Percentiles rank a stretch among this genome's conserved stretches.
Evolutionary conservation across 2,888 invertebrate genomes (phyloP).

Genomic region (Luperina testacea): DNA sequence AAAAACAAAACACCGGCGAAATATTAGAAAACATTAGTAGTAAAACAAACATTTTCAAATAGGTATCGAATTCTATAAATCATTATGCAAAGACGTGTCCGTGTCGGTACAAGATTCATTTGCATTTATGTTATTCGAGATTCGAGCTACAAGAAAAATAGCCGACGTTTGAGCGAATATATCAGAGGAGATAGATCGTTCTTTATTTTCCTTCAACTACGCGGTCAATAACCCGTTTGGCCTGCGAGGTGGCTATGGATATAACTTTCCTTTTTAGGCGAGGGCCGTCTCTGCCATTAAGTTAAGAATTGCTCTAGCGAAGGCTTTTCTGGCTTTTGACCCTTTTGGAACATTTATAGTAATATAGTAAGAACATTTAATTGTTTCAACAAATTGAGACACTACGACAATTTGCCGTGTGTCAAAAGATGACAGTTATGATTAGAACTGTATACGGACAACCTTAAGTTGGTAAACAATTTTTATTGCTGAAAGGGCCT

Average conservation of each 20-base stretch:
- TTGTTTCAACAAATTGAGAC: background rate
- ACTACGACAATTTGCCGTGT: no score
- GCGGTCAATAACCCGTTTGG: constrained; percentile 48
- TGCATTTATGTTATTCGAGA: constrained; percentile 61
- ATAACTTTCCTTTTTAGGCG: constrained; percentile 47
- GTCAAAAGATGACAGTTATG: background rate
- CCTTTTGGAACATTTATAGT: background rate
- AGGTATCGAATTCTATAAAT: constrained; percentile 47
- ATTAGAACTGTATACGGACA: background rate
- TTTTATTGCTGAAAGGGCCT: background rate
- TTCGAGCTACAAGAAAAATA: constrained; percentile 53
- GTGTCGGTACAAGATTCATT: constrained; percentile 54
- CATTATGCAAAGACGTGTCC: constrained; percentile 37
- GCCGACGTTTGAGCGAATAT: constrained; percentile 44
- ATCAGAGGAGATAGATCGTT: constrained; percentile 45
- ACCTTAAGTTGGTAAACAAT: background rate
- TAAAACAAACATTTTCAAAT: constrained; percentile 52
- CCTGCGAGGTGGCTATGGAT: constrained; percentile 43
- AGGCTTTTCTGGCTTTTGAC: constrained; percentile 16
- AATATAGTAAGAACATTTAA: background rate
- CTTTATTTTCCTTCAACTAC: constrained; percentile 38
- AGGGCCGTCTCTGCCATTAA: constrained; percentile 16
- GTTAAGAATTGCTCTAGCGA: constrained; percentile 29
- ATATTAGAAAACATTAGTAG: constrained; percentile 12
- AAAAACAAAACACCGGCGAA: constrained; percentile 7